These are phyloP conservation scores for Nothocercus nigrocapillus DNA, from an alignment of 2,113 vertebrate species.

Conservation along the genomic window DNA sequence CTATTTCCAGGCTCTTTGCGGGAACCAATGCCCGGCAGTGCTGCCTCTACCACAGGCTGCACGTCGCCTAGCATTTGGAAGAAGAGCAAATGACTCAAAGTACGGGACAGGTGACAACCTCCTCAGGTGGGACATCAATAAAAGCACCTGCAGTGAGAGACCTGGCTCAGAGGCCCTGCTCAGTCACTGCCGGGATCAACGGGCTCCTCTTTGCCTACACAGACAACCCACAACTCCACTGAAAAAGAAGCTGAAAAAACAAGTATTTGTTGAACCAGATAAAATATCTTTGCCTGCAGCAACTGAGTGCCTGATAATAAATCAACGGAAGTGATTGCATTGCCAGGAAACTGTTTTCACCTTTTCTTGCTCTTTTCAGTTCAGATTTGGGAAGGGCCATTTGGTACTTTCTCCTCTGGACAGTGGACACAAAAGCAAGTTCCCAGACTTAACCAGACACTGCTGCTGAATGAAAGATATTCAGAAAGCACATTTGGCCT, in stretches of 20 bases:
- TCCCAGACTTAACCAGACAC: background rate
- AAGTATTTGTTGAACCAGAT: background rate
- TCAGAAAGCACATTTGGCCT: background rate
- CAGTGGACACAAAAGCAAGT: background rate
- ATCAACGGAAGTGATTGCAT: background rate
- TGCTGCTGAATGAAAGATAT: background rate
- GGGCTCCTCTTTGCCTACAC: background rate
- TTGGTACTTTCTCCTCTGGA: background rate
- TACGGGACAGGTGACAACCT: background rate
- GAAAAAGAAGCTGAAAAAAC: background rate
- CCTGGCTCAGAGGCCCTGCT: background rate
- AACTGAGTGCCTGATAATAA: background rate
- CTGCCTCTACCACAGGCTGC: background rate
- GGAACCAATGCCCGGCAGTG: background rate
- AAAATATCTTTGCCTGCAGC: slow-evolving; percentile 4
- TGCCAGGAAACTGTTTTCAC: background rate
- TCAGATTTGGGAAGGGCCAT: background rate
- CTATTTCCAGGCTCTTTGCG: background rate
- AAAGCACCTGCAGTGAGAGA: background rate
- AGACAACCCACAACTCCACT: background rate
- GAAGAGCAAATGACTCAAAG: background rate
- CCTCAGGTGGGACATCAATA: background rate
- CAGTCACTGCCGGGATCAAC: background rate
- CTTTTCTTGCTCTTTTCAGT: background rate
- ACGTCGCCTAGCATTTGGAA: background rate